phyloP scores from a whole-genome alignment of 2,113 vertebrate genomes.

The Lagopus muta region DNA sequence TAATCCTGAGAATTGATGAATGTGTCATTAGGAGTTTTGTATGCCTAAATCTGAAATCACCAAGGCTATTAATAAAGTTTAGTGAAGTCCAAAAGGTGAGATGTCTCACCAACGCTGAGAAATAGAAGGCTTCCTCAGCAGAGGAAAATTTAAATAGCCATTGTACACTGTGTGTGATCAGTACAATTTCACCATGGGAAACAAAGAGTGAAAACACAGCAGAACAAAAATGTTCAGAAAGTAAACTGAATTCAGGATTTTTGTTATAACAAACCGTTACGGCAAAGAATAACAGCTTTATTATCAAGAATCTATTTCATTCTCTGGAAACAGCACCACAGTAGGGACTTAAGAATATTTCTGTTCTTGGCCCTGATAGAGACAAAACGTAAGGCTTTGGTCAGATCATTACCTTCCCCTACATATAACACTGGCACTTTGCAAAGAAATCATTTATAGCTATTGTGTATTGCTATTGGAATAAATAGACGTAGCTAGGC shows the following conservation, averaged over 20 bases:
- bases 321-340: background rate
- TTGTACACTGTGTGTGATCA: background rate
- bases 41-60: background rate
- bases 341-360: background rate
- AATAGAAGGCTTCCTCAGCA: background rate
- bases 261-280: background rate
- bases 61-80: background rate
- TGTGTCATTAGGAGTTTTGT: background rate
- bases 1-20: background rate
- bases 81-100: background rate
- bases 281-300: background rate
- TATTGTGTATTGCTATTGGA: background rate
- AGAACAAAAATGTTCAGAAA: background rate
- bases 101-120: background rate
- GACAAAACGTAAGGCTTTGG: background rate
- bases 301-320: background rate
- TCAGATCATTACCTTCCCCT: background rate
- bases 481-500: background rate
- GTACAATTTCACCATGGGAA: background rate
- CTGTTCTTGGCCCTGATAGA: background rate
- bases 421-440: background rate
- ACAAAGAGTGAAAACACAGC: background rate
- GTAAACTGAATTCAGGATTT: background rate
- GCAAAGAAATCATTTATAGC: background rate
- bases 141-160: background rate